Evolutionary conservation across 2,888 invertebrate species (phyloP), one percentile per base, ranked within the genome.

Genomic region (Alviniconcha strummeri): DNA sequence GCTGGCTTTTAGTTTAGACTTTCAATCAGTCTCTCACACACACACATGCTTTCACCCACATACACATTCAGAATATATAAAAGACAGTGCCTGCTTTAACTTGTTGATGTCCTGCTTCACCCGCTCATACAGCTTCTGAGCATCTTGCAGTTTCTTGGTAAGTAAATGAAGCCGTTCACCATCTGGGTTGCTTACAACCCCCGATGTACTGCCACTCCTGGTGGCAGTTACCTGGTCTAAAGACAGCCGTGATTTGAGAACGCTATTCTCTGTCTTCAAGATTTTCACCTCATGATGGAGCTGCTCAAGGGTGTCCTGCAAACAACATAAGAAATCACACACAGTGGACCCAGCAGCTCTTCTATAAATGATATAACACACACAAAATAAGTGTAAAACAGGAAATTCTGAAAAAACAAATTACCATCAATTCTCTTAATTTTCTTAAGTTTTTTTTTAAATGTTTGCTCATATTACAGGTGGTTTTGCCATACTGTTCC

Each of bases 131-230:
- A 90, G 83, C 80, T 89, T 90, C 56, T 90, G 90, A 0, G 90
- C 90, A 88, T 92, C 92, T 77, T 92, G 91, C 52, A 92, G 84
- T 81, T 92, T 92, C 83, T 90, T 89, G 9, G 89, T 91, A 85
- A 76, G 83, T 84, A 67, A 87, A 87, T 54, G 85, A 60, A 80
- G 83, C 67, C 82, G 88, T 85, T 69, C 15, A 13, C 13, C 8
- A n/a, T 52, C 8, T 4, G 13, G 54, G 8, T 55, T 52, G 15
- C 57, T 15, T 3, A 74, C 71, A 36, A 17, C 19, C 11, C 57
- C n/a, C 1, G 54, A 15, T n/a, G 7, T 4, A 2, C 13, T 56
- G 60, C 36, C 64, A 67, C 56, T 67, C 3, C 81, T 82, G 82
- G 85, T 81, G 60, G 64, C 60, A 71, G 57, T 75, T 5, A 2